Evolutionary conservation across 2,797 vertebrate species (phyloP), one percentile per base, ranked within the genome.

Genomic region (Linurgus olivaceus): DNA sequence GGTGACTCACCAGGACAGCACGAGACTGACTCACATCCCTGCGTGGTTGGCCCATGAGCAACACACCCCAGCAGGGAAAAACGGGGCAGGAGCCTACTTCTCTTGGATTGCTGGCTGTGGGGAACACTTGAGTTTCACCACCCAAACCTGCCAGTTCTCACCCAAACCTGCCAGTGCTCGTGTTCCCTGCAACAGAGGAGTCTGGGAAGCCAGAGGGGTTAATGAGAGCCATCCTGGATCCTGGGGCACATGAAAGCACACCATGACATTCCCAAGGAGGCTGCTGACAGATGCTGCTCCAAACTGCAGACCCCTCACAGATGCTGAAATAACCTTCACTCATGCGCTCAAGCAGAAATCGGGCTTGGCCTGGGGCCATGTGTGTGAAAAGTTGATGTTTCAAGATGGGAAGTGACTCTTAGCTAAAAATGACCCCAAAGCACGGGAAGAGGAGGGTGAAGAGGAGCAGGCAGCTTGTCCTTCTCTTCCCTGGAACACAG

Each of bases 1-100:
- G 0, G 66, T 94, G 86, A 91, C 61, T 92, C 86, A 90, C 66
- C 37, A 9, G 88, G 81, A 14, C 10, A 90, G 88, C 44, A 55
- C 0, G 3, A 26, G 66, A 1, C 74, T 45, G 85, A 87, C 70
- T 74, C 74, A 93, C 33, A 45, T 44, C 66, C 65, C 77, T 19
- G 73, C 38, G 1, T 23, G 18, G 65, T 62, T 75, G 62, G 17
- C 18, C 62, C 33, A 5, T 9, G 62, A 55, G 52, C 62, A 58
- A 19, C 71, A 58, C 61, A 7, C 10, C 52, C 81, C 61, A 59
- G 62, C 62, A 38, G 38, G 28, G 9, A 68, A 28, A 59, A 28
- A 67, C 0, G 23, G n/a, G 71, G 18, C 28, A 58, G 0, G 6
- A 28, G 58, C 6, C 52, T 52, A 10, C 26, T 29, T 3, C 21